A percentile compares a stretch with the other conserved stretches of the same genome.
Conservation (phyloP, 2,113 vertebrate species). For the Emberiza fucata region DNA sequence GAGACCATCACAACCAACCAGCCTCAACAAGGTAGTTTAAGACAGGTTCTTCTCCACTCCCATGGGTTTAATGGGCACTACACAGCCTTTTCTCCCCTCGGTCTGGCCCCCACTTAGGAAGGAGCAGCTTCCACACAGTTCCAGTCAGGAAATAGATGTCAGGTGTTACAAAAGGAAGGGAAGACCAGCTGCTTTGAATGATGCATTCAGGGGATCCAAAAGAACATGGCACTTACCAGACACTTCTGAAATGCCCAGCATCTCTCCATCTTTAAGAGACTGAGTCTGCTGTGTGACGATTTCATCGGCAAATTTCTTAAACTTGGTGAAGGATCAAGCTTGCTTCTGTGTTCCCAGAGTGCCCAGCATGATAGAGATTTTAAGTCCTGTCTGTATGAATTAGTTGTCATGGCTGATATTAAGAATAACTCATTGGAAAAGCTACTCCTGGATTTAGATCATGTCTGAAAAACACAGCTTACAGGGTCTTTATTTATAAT, state of each 20-base stretch:
- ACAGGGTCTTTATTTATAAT: background rate
- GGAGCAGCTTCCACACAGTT: background rate
- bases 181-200: background rate
- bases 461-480: background rate
- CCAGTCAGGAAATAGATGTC: constrained; percentile 19
- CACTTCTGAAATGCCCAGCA: background rate
- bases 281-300: background rate
- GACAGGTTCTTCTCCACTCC: background rate
- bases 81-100: background rate
- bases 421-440: background rate
- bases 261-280: background rate
- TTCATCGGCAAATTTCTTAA: background rate
- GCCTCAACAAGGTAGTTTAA: background rate
- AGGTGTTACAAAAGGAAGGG: constrained; percentile 9
- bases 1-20: constrained; percentile 7
- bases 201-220: background rate
- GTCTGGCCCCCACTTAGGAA: background rate
- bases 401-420: background rate
- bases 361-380: background rate
- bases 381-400: background rate
- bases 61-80: background rate
- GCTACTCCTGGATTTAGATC: background rate
- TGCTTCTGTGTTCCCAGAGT: background rate
- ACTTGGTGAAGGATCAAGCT: background rate
- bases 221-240: fast-evolving